These are phyloP conservation scores for Psococerastis gibbosa DNA, from an alignment of 2,888 invertebrate species.

Conservation along the genomic window DNA sequence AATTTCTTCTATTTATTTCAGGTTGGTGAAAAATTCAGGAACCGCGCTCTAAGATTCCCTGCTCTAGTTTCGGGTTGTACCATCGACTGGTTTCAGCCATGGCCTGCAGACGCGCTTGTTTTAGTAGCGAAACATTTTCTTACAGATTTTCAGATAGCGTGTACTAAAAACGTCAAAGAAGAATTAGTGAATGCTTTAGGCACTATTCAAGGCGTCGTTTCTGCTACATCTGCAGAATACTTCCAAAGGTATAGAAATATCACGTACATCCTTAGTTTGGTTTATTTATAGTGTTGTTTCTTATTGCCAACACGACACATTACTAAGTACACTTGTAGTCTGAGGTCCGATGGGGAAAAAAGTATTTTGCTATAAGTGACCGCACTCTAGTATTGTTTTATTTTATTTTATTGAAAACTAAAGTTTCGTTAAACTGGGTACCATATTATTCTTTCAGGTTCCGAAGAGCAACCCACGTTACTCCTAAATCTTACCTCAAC, in stretches of 20 bases:
- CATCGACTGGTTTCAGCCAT: slow-evolving; percentile 95
- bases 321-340: no score
- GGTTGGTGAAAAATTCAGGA: slow-evolving; percentile 91
- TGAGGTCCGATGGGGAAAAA: no score
- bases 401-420: slow-evolving; percentile 9
- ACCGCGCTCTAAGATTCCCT: slow-evolving; percentile 78
- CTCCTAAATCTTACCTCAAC: slow-evolving; percentile 90
- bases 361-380: no score
- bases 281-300: no score
- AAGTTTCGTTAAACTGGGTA: slow-evolving; percentile 10
- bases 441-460: slow-evolving; percentile 33
- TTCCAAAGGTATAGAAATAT: slow-evolving; percentile 49
- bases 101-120: slow-evolving; percentile 90
- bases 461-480: slow-evolving; percentile 85
- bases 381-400: no score
- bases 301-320: no score
- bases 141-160: slow-evolving; percentile 72
- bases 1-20: slow-evolving; percentile 23
- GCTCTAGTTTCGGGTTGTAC: slow-evolving; percentile 95
- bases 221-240: slow-evolving; percentile 66
- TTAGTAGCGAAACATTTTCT: slow-evolving; percentile 86
- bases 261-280: no score
- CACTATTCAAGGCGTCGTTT: slow-evolving; percentile 83
- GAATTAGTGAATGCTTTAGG: slow-evolving; percentile 80
- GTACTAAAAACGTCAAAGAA: slow-evolving; percentile 60